Evolutionary conservation across 2,888 invertebrate genomes (phyloP).

Genomic region (Acronicta aceris): DNA sequence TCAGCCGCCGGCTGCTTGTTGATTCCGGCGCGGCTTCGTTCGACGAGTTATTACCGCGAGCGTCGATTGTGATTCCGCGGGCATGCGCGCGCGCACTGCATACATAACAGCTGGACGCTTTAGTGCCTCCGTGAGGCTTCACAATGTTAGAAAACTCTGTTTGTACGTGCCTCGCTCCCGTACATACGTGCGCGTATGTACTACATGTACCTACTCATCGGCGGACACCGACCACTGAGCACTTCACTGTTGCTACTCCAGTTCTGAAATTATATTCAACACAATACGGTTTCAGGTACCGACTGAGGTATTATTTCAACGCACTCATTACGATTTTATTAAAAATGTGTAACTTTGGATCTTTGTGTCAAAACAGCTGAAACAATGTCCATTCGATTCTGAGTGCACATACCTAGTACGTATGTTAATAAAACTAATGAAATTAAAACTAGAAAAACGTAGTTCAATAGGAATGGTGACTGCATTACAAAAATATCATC

Average conservation of each 20-base stretch:
- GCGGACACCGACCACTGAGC: constrained; percentile 15
- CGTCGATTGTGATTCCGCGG: constrained; percentile 74
- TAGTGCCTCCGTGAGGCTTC: constrained; percentile 58
- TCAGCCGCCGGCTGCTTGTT: constrained; percentile 60
- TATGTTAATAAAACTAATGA: too few relatives aligned
- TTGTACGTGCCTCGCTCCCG: constrained; percentile 59
- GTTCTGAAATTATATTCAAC: constrained; percentile 4
- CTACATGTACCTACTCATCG: constrained; percentile 8
- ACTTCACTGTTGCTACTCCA: constrained; percentile 3
- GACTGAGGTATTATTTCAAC: too few relatives aligned
- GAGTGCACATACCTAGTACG: too few relatives aligned
- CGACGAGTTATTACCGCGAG: constrained; percentile 76
- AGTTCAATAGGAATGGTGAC: too few relatives aligned
- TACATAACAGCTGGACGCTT: constrained; percentile 58
- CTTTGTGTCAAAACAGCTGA: too few relatives aligned
- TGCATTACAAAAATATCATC: too few relatives aligned
- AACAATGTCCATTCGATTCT: too few relatives aligned
- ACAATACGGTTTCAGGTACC: not conserved
- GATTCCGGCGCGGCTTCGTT: constrained; percentile 65
- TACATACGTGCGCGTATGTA: constrained; percentile 54
- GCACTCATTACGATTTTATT: too few relatives aligned
- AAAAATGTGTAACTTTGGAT: too few relatives aligned
- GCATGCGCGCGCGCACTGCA: constrained; percentile 62
- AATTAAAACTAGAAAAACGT: too few relatives aligned
- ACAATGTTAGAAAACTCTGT: constrained; percentile 60